A percentile compares a stretch with the other conserved stretches of the same genome.
phyloP scores from a whole-genome alignment of 1,140 invertebrate species.

The Drosophila leontia region DNA sequence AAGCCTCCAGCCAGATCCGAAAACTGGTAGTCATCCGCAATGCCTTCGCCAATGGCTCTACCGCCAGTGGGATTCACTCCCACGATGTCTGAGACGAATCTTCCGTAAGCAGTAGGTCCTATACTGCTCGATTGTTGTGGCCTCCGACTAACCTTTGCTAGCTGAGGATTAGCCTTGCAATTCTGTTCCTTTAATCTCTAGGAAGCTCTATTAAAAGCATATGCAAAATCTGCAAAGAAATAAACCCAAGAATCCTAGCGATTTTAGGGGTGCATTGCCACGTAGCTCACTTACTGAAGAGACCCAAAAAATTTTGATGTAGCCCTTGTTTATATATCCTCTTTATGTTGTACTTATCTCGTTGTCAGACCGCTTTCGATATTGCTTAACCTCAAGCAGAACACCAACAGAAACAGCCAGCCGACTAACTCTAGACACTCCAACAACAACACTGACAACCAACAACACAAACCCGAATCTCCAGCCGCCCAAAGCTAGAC shows the following conservation, averaged over 20 bases:
- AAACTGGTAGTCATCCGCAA: constrained; percentile 78
- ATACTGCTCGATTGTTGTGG: constrained; percentile 32
- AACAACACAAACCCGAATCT: constrained; percentile 41
- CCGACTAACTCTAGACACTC: constrained; percentile 43
- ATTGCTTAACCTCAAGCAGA: constrained; percentile 58
- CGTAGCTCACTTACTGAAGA: neutral
- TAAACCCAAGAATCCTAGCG: neutral
- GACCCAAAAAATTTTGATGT: neutral
- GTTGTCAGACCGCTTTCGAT: constrained; percentile 75
- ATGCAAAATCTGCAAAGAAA: neutral
- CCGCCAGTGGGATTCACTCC: constrained; percentile 59
- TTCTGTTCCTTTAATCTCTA: neutral
- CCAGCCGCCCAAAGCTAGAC: constrained; percentile 17
- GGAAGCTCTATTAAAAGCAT: neutral
- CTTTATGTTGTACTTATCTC: constrained; percentile 65
- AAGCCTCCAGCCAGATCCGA: constrained; percentile 77
- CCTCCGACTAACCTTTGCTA: constrained; percentile 24
- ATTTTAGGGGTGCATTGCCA: neutral
- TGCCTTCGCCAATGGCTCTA: constrained; percentile 65
- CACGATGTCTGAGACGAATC: constrained; percentile 54
- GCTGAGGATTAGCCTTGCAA: neutral
- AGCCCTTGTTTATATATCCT: constrained; percentile 7
- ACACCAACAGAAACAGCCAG: constrained; percentile 32
- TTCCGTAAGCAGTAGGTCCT: constrained; percentile 21
- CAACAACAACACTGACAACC: constrained; percentile 35